Evolutionary conservation across 2,113 vertebrate genomes (phyloP), one percentile per base, ranked within the genome.

Genomic region (Equus quagga): DNA sequence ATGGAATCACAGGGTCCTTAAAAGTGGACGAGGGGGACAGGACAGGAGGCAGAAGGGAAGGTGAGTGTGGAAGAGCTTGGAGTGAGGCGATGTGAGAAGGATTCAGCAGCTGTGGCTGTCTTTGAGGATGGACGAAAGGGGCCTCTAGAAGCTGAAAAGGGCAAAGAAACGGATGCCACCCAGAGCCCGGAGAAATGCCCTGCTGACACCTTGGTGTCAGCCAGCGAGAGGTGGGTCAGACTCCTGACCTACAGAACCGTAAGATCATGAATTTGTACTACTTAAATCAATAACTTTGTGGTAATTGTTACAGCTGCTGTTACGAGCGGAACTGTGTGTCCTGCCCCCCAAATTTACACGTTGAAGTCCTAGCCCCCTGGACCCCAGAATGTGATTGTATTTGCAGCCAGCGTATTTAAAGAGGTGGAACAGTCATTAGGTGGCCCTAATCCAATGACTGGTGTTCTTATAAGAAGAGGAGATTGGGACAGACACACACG

Each of bases 31-130:
- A 49, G 36, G 15, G 5, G n/a, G 14, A 12, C 15, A 51, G 36
- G 12, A 72, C 44, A 54, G 19, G 28, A 31, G 36, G 36, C 28
- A 14, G 60, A 33, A 12, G 24, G 41, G 17, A 12, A 15, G 9
- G 17, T n/a, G 60, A 3, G 44, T 18, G 1, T 2, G 2, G 78
- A 51, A 62, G 9, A 36, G n/a, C 10, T 0, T 58, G 46, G 24
- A 79, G 11, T 33, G 18, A 49, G 0, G 2, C 17, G 33, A 31
- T 0, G 3, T n/a, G 33, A 18, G 46, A n/a, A 89, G 23, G 56
- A 21, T 0, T 41, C 33, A 15, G 36, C 44, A 31, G n/a, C 33
- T 1, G 0, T 3, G 5, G 8, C 21, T 23, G 65, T 0, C 44
- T 92, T 26, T 54, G 83, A 62, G 49, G 44, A 60, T 15, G 1